These are phyloP conservation scores for Lutra lutra DNA, from an alignment of 2,797 vertebrate genomes.

Conservation along the genomic window DNA sequence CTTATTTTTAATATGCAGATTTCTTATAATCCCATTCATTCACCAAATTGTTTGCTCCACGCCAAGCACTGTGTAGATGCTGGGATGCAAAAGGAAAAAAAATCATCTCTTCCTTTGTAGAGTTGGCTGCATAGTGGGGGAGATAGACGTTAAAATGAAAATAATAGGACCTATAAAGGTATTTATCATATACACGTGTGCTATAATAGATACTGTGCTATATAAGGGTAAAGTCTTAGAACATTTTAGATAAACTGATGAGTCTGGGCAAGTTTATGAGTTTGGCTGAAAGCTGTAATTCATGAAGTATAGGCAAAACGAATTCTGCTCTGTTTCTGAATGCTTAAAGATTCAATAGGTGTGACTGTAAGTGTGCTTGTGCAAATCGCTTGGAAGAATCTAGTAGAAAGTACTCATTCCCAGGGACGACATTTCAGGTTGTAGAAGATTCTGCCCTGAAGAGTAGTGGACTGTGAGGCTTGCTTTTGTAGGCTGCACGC, in stretches of 20 bases:
- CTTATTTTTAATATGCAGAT: slow-evolving; percentile 48
- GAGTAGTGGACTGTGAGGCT: background rate
- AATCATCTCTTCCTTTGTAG: background rate
- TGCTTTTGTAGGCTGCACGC: too few relatives aligned
- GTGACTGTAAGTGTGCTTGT: background rate
- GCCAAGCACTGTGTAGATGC: background rate
- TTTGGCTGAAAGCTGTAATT: background rate
- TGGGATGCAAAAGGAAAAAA: background rate
- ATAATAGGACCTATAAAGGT: background rate
- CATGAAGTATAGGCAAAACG: background rate
- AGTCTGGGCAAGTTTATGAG: background rate
- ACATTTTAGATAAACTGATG: background rate
- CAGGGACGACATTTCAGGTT: background rate
- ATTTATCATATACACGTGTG: background rate
- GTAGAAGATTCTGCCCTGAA: background rate
- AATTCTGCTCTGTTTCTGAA: background rate
- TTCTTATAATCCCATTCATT: background rate
- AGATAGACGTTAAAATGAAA: background rate
- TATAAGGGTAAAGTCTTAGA: background rate
- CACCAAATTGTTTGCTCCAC: background rate
- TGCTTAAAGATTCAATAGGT: background rate
- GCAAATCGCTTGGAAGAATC: background rate
- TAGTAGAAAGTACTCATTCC: background rate
- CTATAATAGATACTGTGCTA: background rate
- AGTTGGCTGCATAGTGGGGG: background rate